Base-by-base conservation (phyloP, 2,113 vertebrate genomes). In the Bathybates hornii region DNA sequence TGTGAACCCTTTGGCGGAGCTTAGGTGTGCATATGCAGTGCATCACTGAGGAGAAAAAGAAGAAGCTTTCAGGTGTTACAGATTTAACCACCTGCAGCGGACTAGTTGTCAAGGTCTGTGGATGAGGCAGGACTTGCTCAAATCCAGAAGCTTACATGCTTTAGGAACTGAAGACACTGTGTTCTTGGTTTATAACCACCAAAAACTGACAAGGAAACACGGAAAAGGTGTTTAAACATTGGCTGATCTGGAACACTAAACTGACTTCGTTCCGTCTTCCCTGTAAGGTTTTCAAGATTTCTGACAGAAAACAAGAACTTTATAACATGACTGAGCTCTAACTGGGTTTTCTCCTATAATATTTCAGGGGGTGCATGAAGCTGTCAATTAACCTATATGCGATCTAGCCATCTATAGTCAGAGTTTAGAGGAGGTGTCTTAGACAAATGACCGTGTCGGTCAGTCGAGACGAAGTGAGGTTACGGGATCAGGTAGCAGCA, bases 401-500 rank as follows among this genome's bases (percentile, higher is more conserved):
- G 3, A 17, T 27, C 34, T 78, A 24, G 14, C n/a, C n/a, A 43
- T 32, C 16, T 45, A 32, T 3, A 61, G 41, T 50, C 66, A 80
- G 36, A 84, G 10, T 5, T 61, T 6, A 11, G 73, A 59, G 27
- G 53, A 61, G 27, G 82, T 57, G 71, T 50, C 43, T 78, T 6
- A 52, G 43, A 83, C 90, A 53, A 76, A 85, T 80, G 4, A 80
- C 59, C 7, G 48, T 9, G 89, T 82, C 19, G 1, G 79, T 89
- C 84, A 66, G 91, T 87, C 19, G 61, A 79, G 83, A 84, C 8
- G 13, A 68, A 19, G 78, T 85, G 88, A 93, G 84, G 82, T 91
- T 88, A 89, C 2, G 53, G 86, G 85, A 89, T 43, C 21, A 79
- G 81, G 59, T 68, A 91, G 91, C 91, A 93, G 90, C 93, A 86